Evolutionary conservation across 2,797 vertebrate species (phyloP).

Genomic region (Xiphophorus birchmanni): DNA sequence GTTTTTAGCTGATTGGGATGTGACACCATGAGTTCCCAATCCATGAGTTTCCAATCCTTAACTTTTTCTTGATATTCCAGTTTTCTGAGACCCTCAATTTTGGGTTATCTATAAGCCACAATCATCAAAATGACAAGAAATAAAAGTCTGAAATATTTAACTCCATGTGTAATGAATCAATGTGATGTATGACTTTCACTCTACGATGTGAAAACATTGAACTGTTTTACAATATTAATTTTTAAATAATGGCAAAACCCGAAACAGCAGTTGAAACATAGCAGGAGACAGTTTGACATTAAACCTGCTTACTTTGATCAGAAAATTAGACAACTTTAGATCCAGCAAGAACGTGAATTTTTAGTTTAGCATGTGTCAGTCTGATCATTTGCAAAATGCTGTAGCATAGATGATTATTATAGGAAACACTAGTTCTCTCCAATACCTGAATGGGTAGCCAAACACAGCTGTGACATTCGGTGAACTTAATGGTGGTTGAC

Average conservation of each 20-base stretch:
- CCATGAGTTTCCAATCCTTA: too few relatives aligned
- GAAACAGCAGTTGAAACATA: not conserved
- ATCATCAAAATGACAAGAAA: not conserved
- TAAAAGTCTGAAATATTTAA: not conserved
- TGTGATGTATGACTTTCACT: not conserved
- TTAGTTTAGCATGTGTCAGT: not conserved
- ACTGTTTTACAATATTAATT: not conserved
- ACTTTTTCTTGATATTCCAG: too few relatives aligned
- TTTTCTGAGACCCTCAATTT: not conserved
- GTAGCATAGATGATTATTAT: not conserved
- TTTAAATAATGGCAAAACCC: not conserved
- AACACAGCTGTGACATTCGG: constrained; percentile 60
- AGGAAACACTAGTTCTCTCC: constrained; percentile 19
- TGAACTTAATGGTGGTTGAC: constrained; percentile 15
- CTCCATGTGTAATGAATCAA: not conserved
- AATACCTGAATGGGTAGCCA: constrained; percentile 93
- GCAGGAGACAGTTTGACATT: not conserved
- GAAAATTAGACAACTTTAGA: not conserved
- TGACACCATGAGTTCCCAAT: too few relatives aligned
- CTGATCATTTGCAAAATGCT: not conserved
- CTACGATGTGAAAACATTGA: not conserved
- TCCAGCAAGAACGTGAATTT: not conserved
- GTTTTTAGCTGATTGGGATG: too few relatives aligned
- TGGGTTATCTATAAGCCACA: not conserved
- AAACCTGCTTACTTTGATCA: not conserved